Conservation (phyloP, 35 echinoderm and acorn worm genomes). For the Heliocidaris erythrogramma region DNA sequence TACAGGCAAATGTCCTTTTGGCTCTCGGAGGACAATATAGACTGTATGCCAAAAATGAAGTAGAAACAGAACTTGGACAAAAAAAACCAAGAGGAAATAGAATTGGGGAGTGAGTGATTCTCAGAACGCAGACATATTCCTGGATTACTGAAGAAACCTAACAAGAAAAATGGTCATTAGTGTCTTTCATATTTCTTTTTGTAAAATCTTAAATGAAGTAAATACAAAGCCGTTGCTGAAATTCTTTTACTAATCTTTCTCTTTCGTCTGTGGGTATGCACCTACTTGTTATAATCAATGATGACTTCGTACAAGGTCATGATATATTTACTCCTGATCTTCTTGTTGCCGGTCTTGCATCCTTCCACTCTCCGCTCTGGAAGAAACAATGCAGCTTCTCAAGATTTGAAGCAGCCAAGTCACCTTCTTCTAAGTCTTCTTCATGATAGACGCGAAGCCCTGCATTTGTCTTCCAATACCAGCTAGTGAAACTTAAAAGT, state of each 20-base stretch:
- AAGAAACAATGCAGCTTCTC: neutral
- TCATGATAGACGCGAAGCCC: neutral
- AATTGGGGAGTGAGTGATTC: too few relatives aligned
- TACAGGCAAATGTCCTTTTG: too few relatives aligned
- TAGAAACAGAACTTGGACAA: too few relatives aligned
- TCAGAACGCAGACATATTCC: neutral
- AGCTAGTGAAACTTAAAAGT: neutral
- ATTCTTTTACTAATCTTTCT: too few relatives aligned
- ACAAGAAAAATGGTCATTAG: neutral
- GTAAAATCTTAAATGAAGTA: too few relatives aligned
- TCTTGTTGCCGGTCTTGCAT: neutral
- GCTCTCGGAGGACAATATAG: too few relatives aligned
- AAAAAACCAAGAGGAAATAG: too few relatives aligned
- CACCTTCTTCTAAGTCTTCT: neutral
- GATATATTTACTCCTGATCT: neutral
- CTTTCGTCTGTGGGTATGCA: too few relatives aligned
- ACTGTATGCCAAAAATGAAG: too few relatives aligned
- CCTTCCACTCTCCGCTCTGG: neutral
- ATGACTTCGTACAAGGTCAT: neutral
- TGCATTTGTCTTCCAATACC: neutral
- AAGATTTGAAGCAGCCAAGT: neutral
- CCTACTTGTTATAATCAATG: too few relatives aligned
- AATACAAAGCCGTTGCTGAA: too few relatives aligned
- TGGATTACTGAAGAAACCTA: neutral
- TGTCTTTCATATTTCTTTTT: neutral